Evolutionary conservation across 2,797 vertebrate genomes (phyloP).

Genomic region (Ctenochaetus hawaiiensis): DNA sequence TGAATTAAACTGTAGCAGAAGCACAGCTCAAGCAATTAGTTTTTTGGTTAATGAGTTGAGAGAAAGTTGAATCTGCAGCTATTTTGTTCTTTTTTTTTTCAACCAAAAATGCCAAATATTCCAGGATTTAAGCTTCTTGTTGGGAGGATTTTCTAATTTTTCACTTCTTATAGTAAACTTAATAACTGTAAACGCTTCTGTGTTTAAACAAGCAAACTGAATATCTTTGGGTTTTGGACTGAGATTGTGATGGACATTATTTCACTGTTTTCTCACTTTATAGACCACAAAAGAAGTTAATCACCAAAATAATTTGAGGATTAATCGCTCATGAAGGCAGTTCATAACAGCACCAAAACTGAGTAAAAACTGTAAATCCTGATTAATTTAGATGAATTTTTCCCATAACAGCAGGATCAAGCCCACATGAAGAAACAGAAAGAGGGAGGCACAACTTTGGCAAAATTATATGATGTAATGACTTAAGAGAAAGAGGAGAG

Average conservation of each 20-base stretch:
- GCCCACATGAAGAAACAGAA: neutral
- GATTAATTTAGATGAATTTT: neutral
- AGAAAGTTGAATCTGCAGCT: neutral
- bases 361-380: neutral
- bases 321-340: neutral
- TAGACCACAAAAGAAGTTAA: neutral
- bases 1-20: neutral
- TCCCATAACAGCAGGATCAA: neutral
- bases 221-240: neutral
- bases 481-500: neutral
- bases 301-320: neutral
- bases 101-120: neutral
- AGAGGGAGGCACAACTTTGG: constrained; percentile 3
- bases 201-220: neutral
- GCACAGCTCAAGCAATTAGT: neutral
- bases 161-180: neutral
- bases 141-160: neutral
- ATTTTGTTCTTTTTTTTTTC: neutral
- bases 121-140: neutral
- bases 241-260: neutral
- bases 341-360: neutral
- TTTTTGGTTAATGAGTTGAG: neutral
- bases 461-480: constrained; percentile 1
- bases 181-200: neutral
- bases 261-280: neutral